Percentiles rank a stretch among this genome's conserved stretches.
These are phyloP conservation scores for Nannoperca australis DNA, from an alignment of 2,797 vertebrate species.

Conservation along the genomic window DNA sequence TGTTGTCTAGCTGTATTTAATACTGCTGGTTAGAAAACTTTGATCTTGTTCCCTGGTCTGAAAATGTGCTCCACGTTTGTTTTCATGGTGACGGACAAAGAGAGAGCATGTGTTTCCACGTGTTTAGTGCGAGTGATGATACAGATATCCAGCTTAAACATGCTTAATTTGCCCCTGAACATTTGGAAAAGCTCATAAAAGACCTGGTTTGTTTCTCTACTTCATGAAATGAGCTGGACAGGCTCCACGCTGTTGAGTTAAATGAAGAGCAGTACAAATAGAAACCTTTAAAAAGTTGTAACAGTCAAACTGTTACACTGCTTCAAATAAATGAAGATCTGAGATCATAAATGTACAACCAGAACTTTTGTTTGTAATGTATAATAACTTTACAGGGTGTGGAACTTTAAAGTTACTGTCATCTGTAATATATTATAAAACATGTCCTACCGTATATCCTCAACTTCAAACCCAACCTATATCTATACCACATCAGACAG, in stretches of 20 bases:
- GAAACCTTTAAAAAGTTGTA: conserved; percentile 6
- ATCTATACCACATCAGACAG: neutral
- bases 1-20: conserved; percentile 30
- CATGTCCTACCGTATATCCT: neutral
- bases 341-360: conserved; percentile 1
- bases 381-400: neutral
- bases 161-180: conserved; percentile 43
- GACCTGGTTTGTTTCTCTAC: conserved; percentile 2
- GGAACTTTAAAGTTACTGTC: neutral
- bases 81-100: neutral
- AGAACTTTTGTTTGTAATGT: conserved; percentile 17
- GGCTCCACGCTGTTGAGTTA: conserved; percentile 15
- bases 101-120: conserved; percentile 2
- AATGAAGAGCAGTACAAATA: conserved; percentile 8
- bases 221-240: neutral
- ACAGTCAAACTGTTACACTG: conserved; percentile 30
- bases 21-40: conserved; percentile 22
- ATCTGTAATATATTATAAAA: neutral
- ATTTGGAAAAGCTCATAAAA: conserved; percentile 9
- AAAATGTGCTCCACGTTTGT: conserved; percentile 21
- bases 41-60: conserved; percentile 18
- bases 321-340: conserved; percentile 24
- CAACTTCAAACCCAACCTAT: neutral
- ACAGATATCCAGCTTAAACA: neutral
- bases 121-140: conserved; percentile 2